Evolutionary conservation across 2,888 invertebrate genomes (phyloP), one percentile per base, ranked within the genome.

Genomic region (Toxonevra muliebris): DNA sequence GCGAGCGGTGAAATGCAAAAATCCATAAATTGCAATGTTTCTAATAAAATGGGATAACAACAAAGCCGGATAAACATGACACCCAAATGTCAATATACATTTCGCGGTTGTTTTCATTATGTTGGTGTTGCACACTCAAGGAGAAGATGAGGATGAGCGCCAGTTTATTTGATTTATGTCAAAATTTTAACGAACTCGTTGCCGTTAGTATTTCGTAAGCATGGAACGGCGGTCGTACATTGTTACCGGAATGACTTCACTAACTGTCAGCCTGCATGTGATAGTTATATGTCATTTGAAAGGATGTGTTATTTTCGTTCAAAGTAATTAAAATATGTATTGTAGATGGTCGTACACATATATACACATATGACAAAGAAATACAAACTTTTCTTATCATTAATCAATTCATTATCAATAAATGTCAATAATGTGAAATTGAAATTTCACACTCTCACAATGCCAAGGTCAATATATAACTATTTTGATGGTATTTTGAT

Each of bases 21-120:
- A 75, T 71, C 75, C 79, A 82, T 83, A 82, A 82, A 82, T 82
- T 80, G 81, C 82, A 79, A 77, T 80, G 78, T 82, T 80, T 76
- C 77, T 76, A 30, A 2, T 30, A 76, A 79, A 79, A 81, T 78
- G 77, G 82, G 80, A 82, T 81, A 83, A 82, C 81, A 79, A 82
- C 76, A 77, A 58, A 70, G 63, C 78, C 80, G 82, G 79, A 84
- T 85, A 85, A 84, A 85, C 84, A 85, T 85, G 84, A 85, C 84
- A 85, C 85, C 84, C 84, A 85, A 85, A 83, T 84, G 85, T 85
- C 84, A 84, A 84, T 83, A 81, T 81, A 82, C 80, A 80, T 80
- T 84, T 80, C 85, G 84, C 83, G 85, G 84, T 84, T 80, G 77
- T 77, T 81, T 81, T 77, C 76, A 80, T 81, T 79, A 79, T 80